Conservation (phyloP, 2,113 vertebrate species). For the Aptenodytes patagonicus region DNA sequence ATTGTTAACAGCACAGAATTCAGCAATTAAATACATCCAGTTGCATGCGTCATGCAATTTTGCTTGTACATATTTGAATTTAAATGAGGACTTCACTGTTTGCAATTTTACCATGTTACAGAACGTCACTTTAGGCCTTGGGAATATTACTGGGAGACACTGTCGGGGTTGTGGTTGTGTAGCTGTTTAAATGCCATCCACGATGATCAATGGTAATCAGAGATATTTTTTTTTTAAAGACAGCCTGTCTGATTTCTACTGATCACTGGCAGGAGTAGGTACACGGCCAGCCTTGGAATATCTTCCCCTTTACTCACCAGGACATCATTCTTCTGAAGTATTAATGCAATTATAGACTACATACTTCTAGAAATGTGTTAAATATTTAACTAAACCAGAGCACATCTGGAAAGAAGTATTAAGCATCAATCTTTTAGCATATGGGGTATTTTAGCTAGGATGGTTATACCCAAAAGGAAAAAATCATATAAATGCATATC, state of each 20-base stretch:
- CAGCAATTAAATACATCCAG: neutral
- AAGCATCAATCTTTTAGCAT: conserved; percentile 43
- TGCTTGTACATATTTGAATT: neutral
- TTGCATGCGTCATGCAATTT: accelerated
- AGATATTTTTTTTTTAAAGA: neutral
- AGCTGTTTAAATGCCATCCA: neutral
- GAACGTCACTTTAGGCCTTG: neutral
- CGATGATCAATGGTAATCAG: accelerated
- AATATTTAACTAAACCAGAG: conserved; percentile 43
- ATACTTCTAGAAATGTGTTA: conserved; percentile 42
- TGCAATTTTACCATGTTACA: neutral
- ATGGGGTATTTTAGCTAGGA: conserved; percentile 14
- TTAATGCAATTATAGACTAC: neutral
- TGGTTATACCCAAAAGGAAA: conserved; percentile 31
- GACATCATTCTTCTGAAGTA: conserved; percentile 7
- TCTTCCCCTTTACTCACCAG: neutral
- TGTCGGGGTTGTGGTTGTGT: neutral
- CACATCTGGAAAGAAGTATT: conserved; percentile 45
- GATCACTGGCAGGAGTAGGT: neutral
- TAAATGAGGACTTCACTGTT: neutral
- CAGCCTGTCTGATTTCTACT: neutral
- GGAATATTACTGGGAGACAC: neutral
- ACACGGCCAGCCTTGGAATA: neutral
- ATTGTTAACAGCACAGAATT: neutral
- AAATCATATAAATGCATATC: neutral